Evolutionary conservation across 2,888 invertebrate genomes (phyloP), one percentile per base, ranked within the genome.

Genomic region (Germaria angustata): DNA sequence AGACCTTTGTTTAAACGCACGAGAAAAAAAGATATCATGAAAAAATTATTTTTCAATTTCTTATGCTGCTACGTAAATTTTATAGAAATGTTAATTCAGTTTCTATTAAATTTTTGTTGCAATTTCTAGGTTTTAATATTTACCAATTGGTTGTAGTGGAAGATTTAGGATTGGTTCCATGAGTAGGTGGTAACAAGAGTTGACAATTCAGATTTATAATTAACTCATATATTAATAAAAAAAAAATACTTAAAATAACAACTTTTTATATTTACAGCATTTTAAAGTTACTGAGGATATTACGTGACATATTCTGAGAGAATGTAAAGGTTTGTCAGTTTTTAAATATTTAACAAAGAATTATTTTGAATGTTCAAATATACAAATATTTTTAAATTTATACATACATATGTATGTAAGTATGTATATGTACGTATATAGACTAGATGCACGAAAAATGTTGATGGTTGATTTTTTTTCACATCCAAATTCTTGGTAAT

Each of bases 151-250:
- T 36, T 57, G 57, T n/a, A 28, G 75, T 28, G 20, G 61, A 61
- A 49, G 68, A 49, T 76, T 69, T 61, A 51, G 57, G 39, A 66
- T 61, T 77, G 68, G 69, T 77, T 77, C 59, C 77, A 69, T 61
- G 59, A 22, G 41, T 59, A 41, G 46, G 34, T 11, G 22, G 9
- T n/a, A 61, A 65, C 24, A 24, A 55, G 59, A 57, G 51, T 61
- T 32, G 51, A 57, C 15, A 24, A 34, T 39, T 59, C 20, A 28
- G 51, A 11, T 13, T 49, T 28, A 39, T 51, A 39, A 68, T 13
- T 59, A 68, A 41, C 76, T 76, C 59, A 68, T 4, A 20, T 5
- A 57, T 57, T 46, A 61, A 22, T n/a, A 32, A 68, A 44, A n/a
- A 17, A 44, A 13, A 24, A 20, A 55, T 32, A 32, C 15, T 46